These are phyloP conservation scores for Julus scandinavius DNA, from an alignment of 2,888 invertebrate species.

Conservation along the genomic window DNA sequence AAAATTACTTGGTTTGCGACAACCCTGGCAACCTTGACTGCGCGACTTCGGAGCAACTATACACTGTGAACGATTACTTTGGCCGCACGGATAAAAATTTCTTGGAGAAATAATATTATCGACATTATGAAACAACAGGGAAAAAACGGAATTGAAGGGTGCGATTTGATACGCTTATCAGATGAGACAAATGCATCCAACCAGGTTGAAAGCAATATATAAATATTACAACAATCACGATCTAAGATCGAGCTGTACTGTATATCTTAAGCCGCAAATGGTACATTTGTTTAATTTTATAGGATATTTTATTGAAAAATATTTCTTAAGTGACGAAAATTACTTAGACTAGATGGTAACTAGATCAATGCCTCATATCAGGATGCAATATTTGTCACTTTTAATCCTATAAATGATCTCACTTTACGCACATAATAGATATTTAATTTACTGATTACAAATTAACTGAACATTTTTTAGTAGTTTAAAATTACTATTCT, in stretches of 20 bases:
- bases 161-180: background rate
- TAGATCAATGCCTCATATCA: no score
- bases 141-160: background rate
- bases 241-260: background rate
- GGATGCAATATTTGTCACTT: no score
- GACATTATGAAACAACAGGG: background rate
- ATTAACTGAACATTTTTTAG: no score
- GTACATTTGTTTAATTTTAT: background rate
- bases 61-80: slow-evolving; percentile 54
- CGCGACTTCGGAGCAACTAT: slow-evolving; percentile 47
- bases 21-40: slow-evolving; percentile 56
- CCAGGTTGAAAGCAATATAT: background rate
- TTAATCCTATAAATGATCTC: no score
- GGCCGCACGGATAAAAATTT: slow-evolving; percentile 54
- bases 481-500: no score
- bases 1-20: slow-evolving; percentile 56
- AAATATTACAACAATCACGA: background rate
- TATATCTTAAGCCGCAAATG: background rate
- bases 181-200: background rate
- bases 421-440: no score
- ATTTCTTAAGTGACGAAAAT: background rate
- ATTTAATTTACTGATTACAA: no score
- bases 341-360: background rate
- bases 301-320: background rate
- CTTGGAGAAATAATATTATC: background rate